Percentiles rank a stretch among this genome's conserved stretches.
phyloP scores from a whole-genome alignment of 2,888 invertebrate genomes.

The Sycophila texana region DNA sequence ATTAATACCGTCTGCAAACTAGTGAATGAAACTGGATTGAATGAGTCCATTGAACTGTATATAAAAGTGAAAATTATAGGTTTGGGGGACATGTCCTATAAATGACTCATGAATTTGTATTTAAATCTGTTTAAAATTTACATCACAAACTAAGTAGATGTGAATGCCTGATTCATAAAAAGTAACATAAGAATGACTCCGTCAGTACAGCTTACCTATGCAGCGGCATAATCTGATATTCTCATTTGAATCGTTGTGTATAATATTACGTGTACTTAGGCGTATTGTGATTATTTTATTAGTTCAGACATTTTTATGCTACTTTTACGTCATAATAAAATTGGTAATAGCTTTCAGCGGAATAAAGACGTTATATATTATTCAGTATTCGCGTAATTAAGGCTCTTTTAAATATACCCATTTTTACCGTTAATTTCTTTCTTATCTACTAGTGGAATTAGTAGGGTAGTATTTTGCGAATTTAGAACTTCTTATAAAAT shows the following conservation, averaged over 20 bases:
- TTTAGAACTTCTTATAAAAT: too few species aligned
- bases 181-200: constrained; percentile 25
- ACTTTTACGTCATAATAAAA: background rate
- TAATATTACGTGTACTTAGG: constrained; percentile 35
- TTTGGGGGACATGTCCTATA: constrained; percentile 41
- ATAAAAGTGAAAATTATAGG: constrained; percentile 52
- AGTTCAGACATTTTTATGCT: background rate
- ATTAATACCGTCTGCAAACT: background rate
- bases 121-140: constrained; percentile 51
- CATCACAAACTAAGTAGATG: constrained; percentile 48
- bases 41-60: constrained; percentile 35
- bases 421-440: background rate
- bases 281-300: constrained; percentile 28
- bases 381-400: too few species aligned
- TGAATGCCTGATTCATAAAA: constrained; percentile 45
- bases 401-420: too few species aligned
- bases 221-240: constrained; percentile 33
- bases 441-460: background rate
- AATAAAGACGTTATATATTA: too few species aligned
- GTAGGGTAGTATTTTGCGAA: too few species aligned
- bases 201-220: constrained; percentile 24
- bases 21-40: constrained; percentile 3
- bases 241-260: constrained; percentile 40
- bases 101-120: constrained; percentile 51
- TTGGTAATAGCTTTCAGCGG: too few species aligned